Evolutionary conservation across 2,797 vertebrate genomes (phyloP), one percentile per base, ranked within the genome.

Genomic region (Acridotheres tristis): DNA sequence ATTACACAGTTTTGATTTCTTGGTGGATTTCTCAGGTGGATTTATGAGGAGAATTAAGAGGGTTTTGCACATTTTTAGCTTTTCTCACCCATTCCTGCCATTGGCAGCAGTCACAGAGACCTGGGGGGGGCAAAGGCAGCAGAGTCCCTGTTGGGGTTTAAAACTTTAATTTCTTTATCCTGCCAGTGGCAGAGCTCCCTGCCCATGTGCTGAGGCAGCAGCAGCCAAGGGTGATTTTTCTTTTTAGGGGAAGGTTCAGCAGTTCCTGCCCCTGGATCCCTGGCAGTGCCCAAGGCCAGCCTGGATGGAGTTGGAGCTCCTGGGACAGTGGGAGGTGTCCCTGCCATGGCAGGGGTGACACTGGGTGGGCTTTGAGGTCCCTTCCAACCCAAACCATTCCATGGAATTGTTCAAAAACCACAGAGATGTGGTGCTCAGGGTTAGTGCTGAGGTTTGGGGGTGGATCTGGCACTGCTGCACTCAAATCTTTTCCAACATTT

Each of bases 1-100:
- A 7, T 48, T 38, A 1, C 19, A 1, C 4, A 5, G 7, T 17
- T 79, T 10, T 10, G 26, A 15, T 53, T 63, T 73, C 40, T 69
- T 36, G 9, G 32, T 1, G 0, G 2, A 0, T 36, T 9, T 36
- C 34, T 43, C n/a, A 7, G 18, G 5, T n/a, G 53, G 34, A 25
- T 45, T 88, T 57, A 5, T 6, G 47, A 88, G 45, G 32, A 57
- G 45, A 55, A 9, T n/a, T 20, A 6, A 32, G 5, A 5, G 9
- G 6, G 4, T 12, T 18, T 85, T 65, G 36, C 43, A 22, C 3
- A 0, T 73, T 82, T 87, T 40, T 43, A 40, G 40, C 48, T 81
- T 40, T 67, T 84, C 54, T 61, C 19, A 2, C 13, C 1, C 29
- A 1, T n/a, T 16, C 17, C 43, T 79, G 74, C 57, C 55, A 12